Evolutionary conservation across 2,113 vertebrate species (phyloP), one percentile per base, ranked within the genome.

Genomic region (Rhineura floridana): DNA sequence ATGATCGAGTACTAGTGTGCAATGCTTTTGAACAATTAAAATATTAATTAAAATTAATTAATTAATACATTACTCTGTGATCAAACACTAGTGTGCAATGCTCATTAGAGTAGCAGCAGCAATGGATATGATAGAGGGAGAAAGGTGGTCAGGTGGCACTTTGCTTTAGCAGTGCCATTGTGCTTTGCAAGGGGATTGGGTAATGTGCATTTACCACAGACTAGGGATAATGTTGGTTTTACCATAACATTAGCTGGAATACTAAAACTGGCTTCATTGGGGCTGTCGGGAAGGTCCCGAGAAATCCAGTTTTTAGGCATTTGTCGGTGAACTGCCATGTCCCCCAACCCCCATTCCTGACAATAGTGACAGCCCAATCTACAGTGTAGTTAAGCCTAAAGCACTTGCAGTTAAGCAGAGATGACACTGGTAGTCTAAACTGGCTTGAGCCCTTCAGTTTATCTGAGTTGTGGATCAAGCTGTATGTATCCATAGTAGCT

Each of bases 401-500:
- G 76, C n/a, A 17, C 44, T 79, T 79, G 62, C 62, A 65, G 50
- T 78, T 50, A 52, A 67, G 17, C 46, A 12, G 23, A 36, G n/a
- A 52, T 39, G 46, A 79, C 44, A n/a, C 9, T 80, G 77, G 63
- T 55, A 23, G 52, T 44, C 85, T 84, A 55, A 87, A 87, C 59
- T 55, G 77, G 63, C 46, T 59, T 42, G 80, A 87, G 65, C 48
- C 65, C 63, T 55, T 80, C 65, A 21, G 4, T 10, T 65, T 28
- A 55, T 48, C 46, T 70, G 63, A 19, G 75, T 10, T 67, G 46
- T 48, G 85, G 42, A 77, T 77, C 73, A 48, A 63, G 44, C 33
- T 17, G 33, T 90, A 0, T 0, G n/a, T 55, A 52, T 94, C 86
- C 83, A n/a, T 84, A 87, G 50, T 76, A 87, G 86, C 62, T 87